Percentiles rank a stretch among this genome's conserved stretches.
phyloP scores from a whole-genome alignment of 2,888 invertebrate species.

The Dascillus cervinus region DNA sequence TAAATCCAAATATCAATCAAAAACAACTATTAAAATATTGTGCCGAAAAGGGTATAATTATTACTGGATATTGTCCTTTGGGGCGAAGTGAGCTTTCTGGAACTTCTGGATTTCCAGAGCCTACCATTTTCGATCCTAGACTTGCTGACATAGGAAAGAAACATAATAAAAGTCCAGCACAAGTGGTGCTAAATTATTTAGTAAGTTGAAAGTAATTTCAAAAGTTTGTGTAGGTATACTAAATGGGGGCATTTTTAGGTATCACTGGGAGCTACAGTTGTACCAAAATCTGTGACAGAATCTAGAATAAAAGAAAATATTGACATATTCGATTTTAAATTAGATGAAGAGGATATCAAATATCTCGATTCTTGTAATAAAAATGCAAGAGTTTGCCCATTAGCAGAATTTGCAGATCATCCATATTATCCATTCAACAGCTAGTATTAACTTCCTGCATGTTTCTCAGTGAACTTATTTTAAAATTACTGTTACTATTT shows the following conservation, averaged over 20 bases:
- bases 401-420: constrained; percentile 30
- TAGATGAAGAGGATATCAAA: constrained; percentile 58
- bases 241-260: constrained; percentile 19
- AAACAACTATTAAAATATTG: constrained; percentile 62
- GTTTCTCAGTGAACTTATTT: no score
- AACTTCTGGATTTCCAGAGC: constrained; percentile 42
- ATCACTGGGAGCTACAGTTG: constrained; percentile 45
- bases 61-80: constrained; percentile 69
- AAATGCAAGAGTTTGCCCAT: constrained; percentile 51
- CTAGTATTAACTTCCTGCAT: constrained; percentile 21
- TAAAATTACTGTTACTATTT: no score
- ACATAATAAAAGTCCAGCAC: constrained; percentile 56
- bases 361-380: constrained; percentile 63
- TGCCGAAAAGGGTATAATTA: constrained; percentile 50
- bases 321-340: constrained; percentile 66
- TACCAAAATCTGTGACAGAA: constrained; percentile 77
- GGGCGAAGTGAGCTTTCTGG: constrained; percentile 51
- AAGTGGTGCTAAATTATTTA: constrained; percentile 56
- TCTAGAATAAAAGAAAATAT: constrained; percentile 63
- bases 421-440: constrained; percentile 37
- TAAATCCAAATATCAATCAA: constrained; percentile 64
- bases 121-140: constrained; percentile 48
- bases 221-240: neutral
- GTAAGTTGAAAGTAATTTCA: constrained; percentile 40
- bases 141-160: constrained; percentile 50